These are phyloP conservation scores for Pongo abelii DNA, from an alignment of 2,113 vertebrate genomes.

Conservation along the genomic window DNA sequence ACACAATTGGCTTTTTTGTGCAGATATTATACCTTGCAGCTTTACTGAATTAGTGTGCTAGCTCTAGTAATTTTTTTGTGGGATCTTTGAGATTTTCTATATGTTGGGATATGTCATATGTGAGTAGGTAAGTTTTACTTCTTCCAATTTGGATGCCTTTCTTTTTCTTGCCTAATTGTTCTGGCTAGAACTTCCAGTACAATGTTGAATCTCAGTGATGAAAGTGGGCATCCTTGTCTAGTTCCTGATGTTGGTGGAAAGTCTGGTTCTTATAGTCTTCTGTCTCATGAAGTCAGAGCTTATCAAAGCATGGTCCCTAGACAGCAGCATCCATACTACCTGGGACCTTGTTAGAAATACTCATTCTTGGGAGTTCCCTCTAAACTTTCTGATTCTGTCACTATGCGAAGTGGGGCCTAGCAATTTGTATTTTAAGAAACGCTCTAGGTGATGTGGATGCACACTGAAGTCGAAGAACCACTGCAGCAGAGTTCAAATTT, in stretches of 20 bases:
- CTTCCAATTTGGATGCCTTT: background rate
- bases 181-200: background rate
- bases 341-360: background rate
- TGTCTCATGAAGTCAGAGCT: background rate
- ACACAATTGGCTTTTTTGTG: background rate
- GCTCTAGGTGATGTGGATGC: background rate
- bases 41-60: background rate
- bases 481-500: background rate
- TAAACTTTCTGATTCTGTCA: background rate
- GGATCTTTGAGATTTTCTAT: background rate
- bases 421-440: background rate
- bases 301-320: background rate
- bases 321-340: background rate
- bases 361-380: background rate
- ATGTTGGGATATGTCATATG: background rate
- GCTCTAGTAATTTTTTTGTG: background rate
- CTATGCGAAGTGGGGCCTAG: background rate
- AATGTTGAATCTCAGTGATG: background rate
- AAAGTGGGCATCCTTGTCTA: background rate
- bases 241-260: background rate
- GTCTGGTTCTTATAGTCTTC: background rate
- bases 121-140: background rate
- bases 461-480: background rate
- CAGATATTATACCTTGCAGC: background rate
- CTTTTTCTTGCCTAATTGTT: background rate